Evolutionary conservation across 2,113 vertebrate species (phyloP).

Genomic region (Misgurnus mizolepis): DNA sequence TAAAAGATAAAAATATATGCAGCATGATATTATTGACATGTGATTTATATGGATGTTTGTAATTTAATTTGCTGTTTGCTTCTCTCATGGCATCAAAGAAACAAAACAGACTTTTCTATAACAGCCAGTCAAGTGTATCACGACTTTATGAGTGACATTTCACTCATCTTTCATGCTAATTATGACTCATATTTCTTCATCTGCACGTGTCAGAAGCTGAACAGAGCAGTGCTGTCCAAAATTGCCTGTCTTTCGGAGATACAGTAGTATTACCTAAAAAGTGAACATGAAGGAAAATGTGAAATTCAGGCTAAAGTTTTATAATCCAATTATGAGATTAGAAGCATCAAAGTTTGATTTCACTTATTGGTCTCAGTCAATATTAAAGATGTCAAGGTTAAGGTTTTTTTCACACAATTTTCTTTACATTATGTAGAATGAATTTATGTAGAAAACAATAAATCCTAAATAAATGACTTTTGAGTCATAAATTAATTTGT

Average conservation of each 20-base stretch:
- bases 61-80: constrained; percentile 9
- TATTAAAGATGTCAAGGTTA: too few relatives aligned
- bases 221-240: constrained; percentile 53
- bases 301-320: too few relatives aligned
- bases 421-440: too few relatives aligned
- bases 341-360: too few relatives aligned
- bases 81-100: background rate
- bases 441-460: too few relatives aligned
- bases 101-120: constrained; percentile 2
- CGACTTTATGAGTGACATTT: constrained; percentile 7
- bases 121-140: constrained; percentile 24
- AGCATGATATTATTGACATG: background rate
- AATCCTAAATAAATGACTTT: too few relatives aligned
- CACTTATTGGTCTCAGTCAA: too few relatives aligned
- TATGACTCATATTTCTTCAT: constrained; percentile 54
- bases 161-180: constrained; percentile 48
- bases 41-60: background rate
- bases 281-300: background rate
- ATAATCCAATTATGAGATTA: too few relatives aligned
- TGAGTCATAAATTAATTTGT: too few relatives aligned
- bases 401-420: too few relatives aligned
- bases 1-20: background rate
- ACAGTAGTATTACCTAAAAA: background rate
- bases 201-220: constrained; percentile 44
- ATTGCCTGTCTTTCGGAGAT: background rate